Evolutionary conservation across 2,797 vertebrate species (phyloP).

Genomic region (Myotis daubentonii): DNA sequence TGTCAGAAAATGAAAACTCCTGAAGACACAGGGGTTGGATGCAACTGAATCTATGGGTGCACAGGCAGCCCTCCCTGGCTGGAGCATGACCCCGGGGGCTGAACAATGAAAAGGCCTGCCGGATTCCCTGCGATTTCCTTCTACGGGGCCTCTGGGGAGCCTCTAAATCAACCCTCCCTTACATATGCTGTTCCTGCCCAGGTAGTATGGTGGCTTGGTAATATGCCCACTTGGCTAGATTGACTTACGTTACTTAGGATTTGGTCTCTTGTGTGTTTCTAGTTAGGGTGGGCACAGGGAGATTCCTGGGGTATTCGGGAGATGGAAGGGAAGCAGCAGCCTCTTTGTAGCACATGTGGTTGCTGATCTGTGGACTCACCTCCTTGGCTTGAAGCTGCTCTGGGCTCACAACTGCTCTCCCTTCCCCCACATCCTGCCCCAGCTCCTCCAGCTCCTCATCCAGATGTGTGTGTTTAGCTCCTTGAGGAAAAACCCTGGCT

Average conservation of each 20-base stretch:
- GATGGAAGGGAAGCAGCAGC: not conserved
- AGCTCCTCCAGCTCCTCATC: not conserved
- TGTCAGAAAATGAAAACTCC: not conserved
- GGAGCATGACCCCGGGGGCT: not conserved
- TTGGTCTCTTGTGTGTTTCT: not conserved
- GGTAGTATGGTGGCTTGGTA: not conserved
- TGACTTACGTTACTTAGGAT: not conserved
- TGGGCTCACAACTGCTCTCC: fast-evolving
- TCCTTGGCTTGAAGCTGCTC: not conserved
- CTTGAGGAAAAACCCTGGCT: not conserved
- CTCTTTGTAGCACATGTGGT: fast-evolving
- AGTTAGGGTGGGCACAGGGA: not conserved
- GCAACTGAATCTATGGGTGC: not conserved
- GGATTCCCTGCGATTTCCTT: not conserved
- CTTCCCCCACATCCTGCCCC: fast-evolving
- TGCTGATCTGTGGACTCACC: not conserved
- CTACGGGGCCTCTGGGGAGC: not conserved
- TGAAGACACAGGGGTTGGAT: not conserved
- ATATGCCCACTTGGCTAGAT: not conserved
- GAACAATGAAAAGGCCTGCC: not conserved
- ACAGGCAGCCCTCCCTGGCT: not conserved
- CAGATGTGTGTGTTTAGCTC: not conserved
- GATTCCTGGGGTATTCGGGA: not conserved
- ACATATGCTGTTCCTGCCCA: not conserved
- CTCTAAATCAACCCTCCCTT: not conserved